phyloP scores from a whole-genome alignment of 2,113 vertebrate species.

The Vireo altiloquus region DNA sequence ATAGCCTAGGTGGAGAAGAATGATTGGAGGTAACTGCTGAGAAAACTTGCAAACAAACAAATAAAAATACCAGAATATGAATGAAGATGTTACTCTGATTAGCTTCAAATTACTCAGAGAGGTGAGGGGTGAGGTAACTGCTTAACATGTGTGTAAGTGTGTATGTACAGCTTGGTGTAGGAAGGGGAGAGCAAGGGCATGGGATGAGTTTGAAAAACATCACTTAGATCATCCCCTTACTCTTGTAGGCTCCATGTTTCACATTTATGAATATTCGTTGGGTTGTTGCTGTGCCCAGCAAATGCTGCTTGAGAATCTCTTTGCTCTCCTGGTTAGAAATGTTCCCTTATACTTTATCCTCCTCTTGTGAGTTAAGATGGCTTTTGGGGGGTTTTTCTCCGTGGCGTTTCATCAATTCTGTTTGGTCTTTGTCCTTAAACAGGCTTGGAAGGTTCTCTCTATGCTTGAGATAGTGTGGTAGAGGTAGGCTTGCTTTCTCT shows the following conservation, averaged over 20 bases:
- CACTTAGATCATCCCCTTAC: background rate
- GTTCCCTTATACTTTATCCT: background rate
- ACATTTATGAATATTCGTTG: background rate
- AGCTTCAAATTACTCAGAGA: background rate
- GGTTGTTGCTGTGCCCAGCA: background rate
- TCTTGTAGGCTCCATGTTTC: background rate
- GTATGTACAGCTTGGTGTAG: background rate
- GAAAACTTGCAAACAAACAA: background rate
- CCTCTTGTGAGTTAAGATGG: background rate
- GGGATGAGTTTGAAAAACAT: background rate
- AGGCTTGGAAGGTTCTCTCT: background rate
- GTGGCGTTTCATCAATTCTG: background rate
- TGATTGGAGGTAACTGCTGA: background rate
- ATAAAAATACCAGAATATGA: background rate
- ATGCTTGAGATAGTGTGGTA: background rate
- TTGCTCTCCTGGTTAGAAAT: background rate
- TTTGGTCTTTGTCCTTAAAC: background rate
- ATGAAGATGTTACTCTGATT: background rate
- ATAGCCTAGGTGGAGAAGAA: background rate
- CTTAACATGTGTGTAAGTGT: fast-evolving
- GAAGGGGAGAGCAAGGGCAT: background rate
- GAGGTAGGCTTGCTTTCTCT: background rate
- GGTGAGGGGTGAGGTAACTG: background rate
- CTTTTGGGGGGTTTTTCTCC: fast-evolving
- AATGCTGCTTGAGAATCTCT: background rate